Conservation (phyloP, 2,113 vertebrate genomes). For the Cyanoderma ruficeps region DNA sequence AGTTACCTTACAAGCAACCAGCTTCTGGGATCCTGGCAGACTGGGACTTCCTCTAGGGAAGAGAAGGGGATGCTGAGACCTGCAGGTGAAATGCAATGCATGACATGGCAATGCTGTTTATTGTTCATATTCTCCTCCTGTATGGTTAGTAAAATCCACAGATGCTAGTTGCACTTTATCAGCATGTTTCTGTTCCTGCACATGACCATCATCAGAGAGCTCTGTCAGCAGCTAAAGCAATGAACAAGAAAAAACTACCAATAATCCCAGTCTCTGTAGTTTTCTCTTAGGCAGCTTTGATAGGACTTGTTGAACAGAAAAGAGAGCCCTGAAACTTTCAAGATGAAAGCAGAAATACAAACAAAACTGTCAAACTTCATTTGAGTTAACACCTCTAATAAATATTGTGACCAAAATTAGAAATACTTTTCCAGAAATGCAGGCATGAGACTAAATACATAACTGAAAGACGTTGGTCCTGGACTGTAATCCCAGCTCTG, state of each 20-base stretch:
- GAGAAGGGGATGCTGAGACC: neutral
- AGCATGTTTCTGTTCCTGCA: neutral
- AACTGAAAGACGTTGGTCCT: neutral
- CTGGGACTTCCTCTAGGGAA: neutral
- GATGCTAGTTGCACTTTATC: neutral
- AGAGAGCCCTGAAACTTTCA: neutral
- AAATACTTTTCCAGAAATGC: neutral
- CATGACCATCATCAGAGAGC: neutral
- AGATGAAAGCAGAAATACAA: neutral
- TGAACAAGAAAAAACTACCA: neutral
- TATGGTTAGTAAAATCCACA: neutral
- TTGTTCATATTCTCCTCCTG: neutral
- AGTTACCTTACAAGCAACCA: neutral
- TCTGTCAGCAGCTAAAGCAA: neutral
- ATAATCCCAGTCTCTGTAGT: neutral
- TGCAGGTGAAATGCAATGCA: neutral
- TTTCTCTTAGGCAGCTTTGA: conserved; percentile 6
- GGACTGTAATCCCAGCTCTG: neutral
- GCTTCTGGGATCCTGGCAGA: neutral
- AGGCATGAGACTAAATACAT: neutral
- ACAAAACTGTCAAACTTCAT: neutral
- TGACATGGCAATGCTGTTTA: neutral
- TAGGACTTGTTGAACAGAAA: neutral
- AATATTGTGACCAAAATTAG: neutral
- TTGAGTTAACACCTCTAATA: neutral